Base-by-base conservation (phyloP, 2,113 vertebrate species). In the Laterallus jamaicensis region DNA sequence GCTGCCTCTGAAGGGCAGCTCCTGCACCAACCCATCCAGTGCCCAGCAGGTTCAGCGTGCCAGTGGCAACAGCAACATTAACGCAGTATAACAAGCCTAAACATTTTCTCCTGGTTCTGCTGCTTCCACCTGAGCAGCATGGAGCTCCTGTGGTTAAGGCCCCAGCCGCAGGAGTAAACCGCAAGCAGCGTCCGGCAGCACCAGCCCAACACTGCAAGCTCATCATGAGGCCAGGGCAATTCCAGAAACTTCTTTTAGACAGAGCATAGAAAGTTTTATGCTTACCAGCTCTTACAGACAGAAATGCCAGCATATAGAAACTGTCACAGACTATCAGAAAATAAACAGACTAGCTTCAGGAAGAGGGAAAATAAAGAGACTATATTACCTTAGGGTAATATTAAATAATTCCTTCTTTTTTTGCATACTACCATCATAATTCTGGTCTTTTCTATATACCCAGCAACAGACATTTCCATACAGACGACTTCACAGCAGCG, bases 71-170 rank as follows among this genome's bases (percentile, higher is more conserved):
- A n/a, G 49, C 42, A 31, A 5, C 6, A 16, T 21, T 4, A 58
- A 21, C 2, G 9, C 8, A 50, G 60, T 4, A 2, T 1, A 31
- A 64, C 2, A 29, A 78, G 11, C 11, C 66, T 29, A 8, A 64
- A 12, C 4, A 2, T 5, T 16, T 37, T 71, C 42, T 54, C 31
- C 0, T 5, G n/a, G 17, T 6, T 74, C 20, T 49, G 35, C 50
- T 62, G 44, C 52, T 64, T 54, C 58, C 49, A 15, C 13, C 28
- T 1, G 1, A 69, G 66, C 54, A 39, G 49, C 1, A 8, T 31
- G 64, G 75, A 83, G 56, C 37, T 88, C 56, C 69, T 31, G 15
- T 5, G n/a, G 12, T 17, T 18, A 18, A 60, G 42, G 66, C 29
- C 19, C 15, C 10, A 19, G 5, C 28, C 39, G 9, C 0, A 35